Evolutionary conservation across 2,113 vertebrate genomes (phyloP).

Genomic region (Psilopogon haemacephalus): DNA sequence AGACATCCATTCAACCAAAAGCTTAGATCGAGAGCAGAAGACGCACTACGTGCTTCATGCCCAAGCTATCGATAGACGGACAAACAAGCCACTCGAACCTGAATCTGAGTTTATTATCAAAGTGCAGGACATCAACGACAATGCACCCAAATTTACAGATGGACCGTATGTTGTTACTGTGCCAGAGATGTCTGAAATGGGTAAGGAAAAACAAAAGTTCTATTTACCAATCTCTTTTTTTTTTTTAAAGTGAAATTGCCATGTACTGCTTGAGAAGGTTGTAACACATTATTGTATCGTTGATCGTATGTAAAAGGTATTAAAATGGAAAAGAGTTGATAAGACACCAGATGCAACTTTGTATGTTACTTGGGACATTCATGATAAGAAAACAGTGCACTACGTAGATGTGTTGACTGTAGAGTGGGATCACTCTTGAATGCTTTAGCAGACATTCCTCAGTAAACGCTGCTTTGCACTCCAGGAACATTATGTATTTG

Average conservation of each 20-base stretch:
- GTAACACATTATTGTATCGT: not conserved
- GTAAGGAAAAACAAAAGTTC: slow-evolving; percentile 76
- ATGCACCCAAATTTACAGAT: slow-evolving; percentile 93
- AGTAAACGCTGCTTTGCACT: not conserved
- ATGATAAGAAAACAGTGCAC: not conserved
- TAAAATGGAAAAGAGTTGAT: not conserved
- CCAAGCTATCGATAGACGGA: slow-evolving; percentile 91
- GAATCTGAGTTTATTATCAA: slow-evolving; percentile 99
- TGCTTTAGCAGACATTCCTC: not conserved
- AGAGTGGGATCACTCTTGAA: not conserved
- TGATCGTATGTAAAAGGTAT: not conserved
- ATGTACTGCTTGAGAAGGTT: not conserved
- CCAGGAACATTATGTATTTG: not conserved
- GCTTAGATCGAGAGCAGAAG: slow-evolving; percentile 94
- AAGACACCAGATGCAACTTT: not conserved
- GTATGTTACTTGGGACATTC: not conserved
- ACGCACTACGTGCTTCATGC: slow-evolving; percentile 96
- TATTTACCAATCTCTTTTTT: not conserved
- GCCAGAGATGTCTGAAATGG: slow-evolving; percentile 97
- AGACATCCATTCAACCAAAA: slow-evolving; percentile 95
- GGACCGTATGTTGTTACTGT: slow-evolving; percentile 91
- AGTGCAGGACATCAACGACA: slow-evolving; percentile 98
- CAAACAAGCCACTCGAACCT: slow-evolving; percentile 92
- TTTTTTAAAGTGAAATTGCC: not conserved
- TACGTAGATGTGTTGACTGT: not conserved